Conservation (phyloP, 2,888 invertebrate species). For the Pachymerium ferrugineum region DNA sequence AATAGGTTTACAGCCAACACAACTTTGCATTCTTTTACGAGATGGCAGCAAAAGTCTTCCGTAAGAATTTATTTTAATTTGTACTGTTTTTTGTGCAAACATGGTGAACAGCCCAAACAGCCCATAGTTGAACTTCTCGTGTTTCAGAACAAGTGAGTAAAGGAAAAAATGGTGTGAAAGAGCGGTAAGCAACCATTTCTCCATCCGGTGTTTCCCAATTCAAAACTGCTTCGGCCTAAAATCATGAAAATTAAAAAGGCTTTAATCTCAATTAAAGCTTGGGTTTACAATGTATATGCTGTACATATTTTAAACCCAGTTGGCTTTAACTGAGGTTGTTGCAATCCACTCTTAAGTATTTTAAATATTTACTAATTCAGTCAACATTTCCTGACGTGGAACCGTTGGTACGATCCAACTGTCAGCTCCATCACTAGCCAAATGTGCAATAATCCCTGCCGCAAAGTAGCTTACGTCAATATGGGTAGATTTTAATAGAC, state of each 20-base stretch:
- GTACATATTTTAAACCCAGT: too few species aligned
- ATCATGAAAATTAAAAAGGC: background rate
- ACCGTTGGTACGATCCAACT: slow-evolving; percentile 51
- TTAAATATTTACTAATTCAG: slow-evolving; percentile 55
- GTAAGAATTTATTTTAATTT: background rate
- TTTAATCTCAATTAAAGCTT: too few species aligned
- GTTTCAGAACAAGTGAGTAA: slow-evolving; percentile 57
- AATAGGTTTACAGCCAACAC: too few species aligned
- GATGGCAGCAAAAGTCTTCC: background rate
- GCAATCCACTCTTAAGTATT: too few species aligned
- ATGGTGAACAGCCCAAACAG: slow-evolving; percentile 71
- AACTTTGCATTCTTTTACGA: too few species aligned
- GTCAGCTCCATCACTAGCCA: slow-evolving; percentile 57
- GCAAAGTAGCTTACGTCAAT: slow-evolving; percentile 68
- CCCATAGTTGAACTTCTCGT: slow-evolving; percentile 66
- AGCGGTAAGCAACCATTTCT: slow-evolving; percentile 70
- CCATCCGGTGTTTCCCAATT: slow-evolving; percentile 63
- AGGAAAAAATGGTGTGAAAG: slow-evolving; percentile 66
- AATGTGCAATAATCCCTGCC: slow-evolving; percentile 64
- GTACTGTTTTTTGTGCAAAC: slow-evolving; percentile 68
- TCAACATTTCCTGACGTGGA: slow-evolving; percentile 48
- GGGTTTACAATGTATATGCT: too few species aligned
- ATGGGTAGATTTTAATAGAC: slow-evolving; percentile 56
- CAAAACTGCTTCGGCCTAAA: slow-evolving; percentile 53
- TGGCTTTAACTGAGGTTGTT: too few species aligned